Evolutionary conservation across 92 coral and sea anemone genomes (phyloP).

Genomic region (Bergia puertoricense): DNA sequence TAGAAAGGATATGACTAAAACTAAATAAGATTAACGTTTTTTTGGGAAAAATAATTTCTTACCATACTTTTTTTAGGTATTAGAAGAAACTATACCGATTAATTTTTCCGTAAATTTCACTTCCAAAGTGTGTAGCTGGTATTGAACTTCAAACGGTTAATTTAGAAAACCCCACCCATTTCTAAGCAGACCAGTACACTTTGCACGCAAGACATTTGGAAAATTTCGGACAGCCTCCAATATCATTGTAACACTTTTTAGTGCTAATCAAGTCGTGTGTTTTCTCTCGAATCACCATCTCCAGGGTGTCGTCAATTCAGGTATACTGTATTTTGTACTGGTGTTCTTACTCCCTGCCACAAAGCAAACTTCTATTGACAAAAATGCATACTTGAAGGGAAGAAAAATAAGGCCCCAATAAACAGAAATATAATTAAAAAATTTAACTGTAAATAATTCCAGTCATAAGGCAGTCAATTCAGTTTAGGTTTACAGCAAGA

Average conservation of each 20-base stretch:
- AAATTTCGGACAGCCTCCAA: not conserved
- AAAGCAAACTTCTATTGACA: not conserved
- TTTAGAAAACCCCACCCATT: not conserved
- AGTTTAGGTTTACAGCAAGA: too few species aligned
- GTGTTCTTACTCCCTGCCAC: not conserved
- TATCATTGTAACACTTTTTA: not conserved
- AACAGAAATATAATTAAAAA: too few species aligned
- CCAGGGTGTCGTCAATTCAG: not conserved
- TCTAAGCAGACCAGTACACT: not conserved
- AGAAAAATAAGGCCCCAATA: too few species aligned
- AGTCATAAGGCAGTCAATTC: too few species aligned
- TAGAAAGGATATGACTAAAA: not conserved
- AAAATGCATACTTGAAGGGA: not conserved
- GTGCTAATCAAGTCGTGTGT: not conserved
- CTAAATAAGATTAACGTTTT: not conserved
- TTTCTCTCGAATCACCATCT: not conserved
- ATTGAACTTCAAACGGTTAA: not conserved
- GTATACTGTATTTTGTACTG: not conserved
- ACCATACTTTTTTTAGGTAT: not conserved
- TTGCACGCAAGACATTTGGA: not conserved
- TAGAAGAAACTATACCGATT: not conserved
- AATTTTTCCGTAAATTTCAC: not conserved
- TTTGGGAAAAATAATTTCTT: not conserved
- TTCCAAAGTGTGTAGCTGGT: not conserved
- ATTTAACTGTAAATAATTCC: too few species aligned